Base-by-base conservation (phyloP, 2,888 invertebrate species). In the Lissonota sp. region DNA sequence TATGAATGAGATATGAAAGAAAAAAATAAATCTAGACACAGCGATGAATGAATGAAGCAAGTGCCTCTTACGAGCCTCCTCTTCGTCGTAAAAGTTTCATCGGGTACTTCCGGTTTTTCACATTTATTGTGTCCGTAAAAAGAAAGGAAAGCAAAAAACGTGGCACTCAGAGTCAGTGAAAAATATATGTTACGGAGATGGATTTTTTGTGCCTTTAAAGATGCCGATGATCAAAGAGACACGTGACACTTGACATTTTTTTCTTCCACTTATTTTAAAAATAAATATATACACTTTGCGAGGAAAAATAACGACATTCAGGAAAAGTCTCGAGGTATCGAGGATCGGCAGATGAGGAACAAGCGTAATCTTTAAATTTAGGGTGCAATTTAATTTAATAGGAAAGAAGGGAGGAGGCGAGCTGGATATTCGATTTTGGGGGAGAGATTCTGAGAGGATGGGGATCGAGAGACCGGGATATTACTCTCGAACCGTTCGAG, bases 341-440 rank as follows among this genome's bases (percentile, higher is more conserved):
- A 66, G 63, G 63, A 46, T 62, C 57, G n/a, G n/a, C n/a, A n/a
- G n/a, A n/a, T n/a, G n/a, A n/a, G n/a, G n/a, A n/a, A n/a, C n/a
- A 74, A 78, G 58, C 71, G 51, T 78, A 82, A 82, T 82, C 81
- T 78, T 62, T n/a, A 72, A 79, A 82, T 75, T 90, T 89, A 88
- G 91, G 91, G 91, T 90, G 87, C 85, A 88, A 90, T 91, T 91
- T 91, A 91, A 91, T 91, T 90, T 90, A 90, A 91, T 91, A 86
- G 88, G 87, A n/a, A n/a, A n/a, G 88, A n/a, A n/a, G n/a, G 86
- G 84, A 84, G 84, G 81, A 83, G 84, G 80, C 80, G 81, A 83
- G 86, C 84, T 67, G 72, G 72, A 58, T 49, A 53, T 51, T 64
- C 71, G 75, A 83, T 72, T 72, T 75, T 51, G 58, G 57, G 77